phyloP scores from a whole-genome alignment of 2,888 invertebrate genomes.

The Achlya flavicornis region DNA sequence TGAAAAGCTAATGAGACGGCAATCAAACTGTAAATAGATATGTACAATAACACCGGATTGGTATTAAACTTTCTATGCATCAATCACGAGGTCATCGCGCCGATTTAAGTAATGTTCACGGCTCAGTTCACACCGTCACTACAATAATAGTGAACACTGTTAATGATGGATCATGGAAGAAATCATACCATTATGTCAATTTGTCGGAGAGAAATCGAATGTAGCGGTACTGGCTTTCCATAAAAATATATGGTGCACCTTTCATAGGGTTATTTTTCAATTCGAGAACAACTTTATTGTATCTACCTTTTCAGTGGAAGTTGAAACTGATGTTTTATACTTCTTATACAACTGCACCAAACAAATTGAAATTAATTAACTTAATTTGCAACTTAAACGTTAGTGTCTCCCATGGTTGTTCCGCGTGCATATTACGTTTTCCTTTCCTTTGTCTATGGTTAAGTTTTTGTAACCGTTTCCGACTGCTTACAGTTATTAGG shows the following conservation, averaged over 20 bases:
- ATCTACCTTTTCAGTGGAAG: no score
- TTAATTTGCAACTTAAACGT: conserved; percentile 45
- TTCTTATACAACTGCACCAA: conserved; percentile 14
- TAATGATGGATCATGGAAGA: conserved; percentile 57
- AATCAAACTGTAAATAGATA: conserved; percentile 40
- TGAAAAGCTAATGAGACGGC: conserved; percentile 37
- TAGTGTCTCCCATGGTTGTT: conserved; percentile 61
- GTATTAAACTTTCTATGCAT: conserved; percentile 74
- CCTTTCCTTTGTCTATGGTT: conserved; percentile 75
- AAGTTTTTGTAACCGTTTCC: conserved; percentile 79
- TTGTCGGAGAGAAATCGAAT: conserved; percentile 51
- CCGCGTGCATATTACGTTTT: conserved; percentile 67
- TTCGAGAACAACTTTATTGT: no score
- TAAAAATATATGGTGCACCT: conserved; percentile 17
- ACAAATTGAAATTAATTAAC: conserved; percentile 38
- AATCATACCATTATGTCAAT: conserved; percentile 46
- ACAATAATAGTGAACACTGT: conserved; percentile 52
- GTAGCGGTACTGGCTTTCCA: conserved; percentile 37
- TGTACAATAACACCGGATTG: conserved; percentile 49
- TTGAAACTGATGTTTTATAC: no score
- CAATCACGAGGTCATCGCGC: conserved; percentile 61
- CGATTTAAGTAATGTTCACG: conserved; percentile 60
- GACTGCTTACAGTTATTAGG: conserved; percentile 74
- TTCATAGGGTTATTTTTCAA: no score
- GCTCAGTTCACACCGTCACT: conserved; percentile 64